Conservation (phyloP, 2,888 invertebrate genomes). For the Drosophila melanosoma region DNA sequence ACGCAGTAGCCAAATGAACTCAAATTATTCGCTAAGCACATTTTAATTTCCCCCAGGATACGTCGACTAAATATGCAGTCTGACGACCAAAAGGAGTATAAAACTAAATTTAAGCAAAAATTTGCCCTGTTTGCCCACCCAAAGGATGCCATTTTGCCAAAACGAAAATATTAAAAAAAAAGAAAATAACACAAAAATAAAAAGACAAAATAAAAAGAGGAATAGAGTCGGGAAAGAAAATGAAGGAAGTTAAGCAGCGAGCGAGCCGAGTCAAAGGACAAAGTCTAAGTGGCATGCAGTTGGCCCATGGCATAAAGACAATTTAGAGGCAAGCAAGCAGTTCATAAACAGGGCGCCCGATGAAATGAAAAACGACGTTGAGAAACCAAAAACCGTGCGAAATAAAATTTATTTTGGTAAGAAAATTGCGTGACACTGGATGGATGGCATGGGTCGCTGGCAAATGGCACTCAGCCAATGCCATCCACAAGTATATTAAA, state of each 20-base stretch:
- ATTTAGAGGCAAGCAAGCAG: slow-evolving; percentile 62
- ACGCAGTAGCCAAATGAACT: slow-evolving; percentile 43
- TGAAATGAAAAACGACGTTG: slow-evolving; percentile 63
- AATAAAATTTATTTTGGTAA: slow-evolving; percentile 75
- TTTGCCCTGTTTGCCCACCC: slow-evolving; percentile 43
- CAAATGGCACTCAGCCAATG: slow-evolving; percentile 69
- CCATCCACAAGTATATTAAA: slow-evolving; percentile 70
- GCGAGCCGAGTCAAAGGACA: slow-evolving; percentile 56
- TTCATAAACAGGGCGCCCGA: slow-evolving; percentile 71
- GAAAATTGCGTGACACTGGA: slow-evolving; percentile 78
- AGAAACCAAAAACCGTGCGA: slow-evolving; percentile 48
- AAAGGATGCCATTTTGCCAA: slow-evolving; percentile 70
- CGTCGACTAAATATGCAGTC: slow-evolving; percentile 56
- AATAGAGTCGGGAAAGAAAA: slow-evolving; percentile 10
- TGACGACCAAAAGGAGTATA: slow-evolving; percentile 23
- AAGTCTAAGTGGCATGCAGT: slow-evolving; percentile 61
- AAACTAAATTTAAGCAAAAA: slow-evolving; percentile 60
- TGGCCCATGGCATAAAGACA: slow-evolving; percentile 71
- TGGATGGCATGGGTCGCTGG: slow-evolving; percentile 42
- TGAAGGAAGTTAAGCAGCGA: slow-evolving; percentile 18
- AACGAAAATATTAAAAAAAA: slow-evolving; percentile 57
- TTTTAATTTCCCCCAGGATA: slow-evolving; percentile 77
- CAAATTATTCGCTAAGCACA: slow-evolving; percentile 58
- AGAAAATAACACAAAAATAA: not conserved
- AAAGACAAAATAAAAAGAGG: not conserved